Conservation (phyloP, 2,797 vertebrate genomes). For the Lophura swinhoii region DNA sequence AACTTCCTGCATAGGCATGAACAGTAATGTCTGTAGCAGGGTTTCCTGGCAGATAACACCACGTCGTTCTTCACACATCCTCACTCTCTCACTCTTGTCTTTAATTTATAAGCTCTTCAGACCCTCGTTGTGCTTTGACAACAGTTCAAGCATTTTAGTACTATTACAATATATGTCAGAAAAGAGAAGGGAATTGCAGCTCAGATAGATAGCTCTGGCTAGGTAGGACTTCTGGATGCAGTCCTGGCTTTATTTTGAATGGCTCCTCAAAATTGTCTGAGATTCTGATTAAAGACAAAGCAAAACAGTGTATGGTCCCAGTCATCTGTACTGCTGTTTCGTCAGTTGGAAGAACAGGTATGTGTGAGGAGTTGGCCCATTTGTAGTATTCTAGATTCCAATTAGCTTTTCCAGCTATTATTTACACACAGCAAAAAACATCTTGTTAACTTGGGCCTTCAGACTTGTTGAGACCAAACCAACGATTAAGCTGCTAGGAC, state of each 20-base stretch:
- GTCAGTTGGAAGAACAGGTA: neutral
- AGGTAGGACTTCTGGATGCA: neutral
- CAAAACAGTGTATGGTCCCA: neutral
- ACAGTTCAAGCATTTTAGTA: neutral
- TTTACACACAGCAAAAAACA: neutral
- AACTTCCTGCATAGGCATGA: conserved; percentile 6
- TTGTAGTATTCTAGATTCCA: neutral
- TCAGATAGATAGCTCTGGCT: neutral
- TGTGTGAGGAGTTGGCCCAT: neutral
- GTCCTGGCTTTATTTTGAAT: neutral
- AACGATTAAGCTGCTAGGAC: neutral
- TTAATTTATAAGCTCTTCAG: neutral
- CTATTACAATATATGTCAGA: neutral
- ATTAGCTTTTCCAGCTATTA: neutral
- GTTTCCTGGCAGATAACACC: conserved; percentile 12
- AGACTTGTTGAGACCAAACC: neutral
- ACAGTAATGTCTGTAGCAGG: neutral
- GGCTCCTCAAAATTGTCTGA: neutral
- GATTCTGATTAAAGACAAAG: neutral
- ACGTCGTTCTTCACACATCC: neutral
- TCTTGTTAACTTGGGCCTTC: neutral
- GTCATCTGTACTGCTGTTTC: neutral
- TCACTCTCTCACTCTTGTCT: neutral
- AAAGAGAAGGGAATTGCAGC: neutral
- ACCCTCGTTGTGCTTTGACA: neutral